A percentile compares a stretch with the other conserved stretches of the same genome.
These are phyloP conservation scores for Mesocricetus auratus DNA, from an alignment of 2,113 vertebrate genomes.

Conservation along the genomic window DNA sequence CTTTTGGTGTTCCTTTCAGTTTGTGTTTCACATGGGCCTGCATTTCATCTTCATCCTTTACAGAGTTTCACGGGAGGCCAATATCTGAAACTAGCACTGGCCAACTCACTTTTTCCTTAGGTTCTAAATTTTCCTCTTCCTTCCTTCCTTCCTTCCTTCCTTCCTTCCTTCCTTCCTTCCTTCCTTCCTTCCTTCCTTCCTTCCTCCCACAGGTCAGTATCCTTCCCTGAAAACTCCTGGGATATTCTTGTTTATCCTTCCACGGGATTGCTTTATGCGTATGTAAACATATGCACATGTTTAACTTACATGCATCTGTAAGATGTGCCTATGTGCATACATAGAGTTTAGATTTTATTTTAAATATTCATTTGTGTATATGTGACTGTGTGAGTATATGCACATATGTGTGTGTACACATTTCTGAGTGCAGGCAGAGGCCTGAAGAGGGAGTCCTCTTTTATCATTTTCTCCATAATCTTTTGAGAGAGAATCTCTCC, in stretches of 20 bases:
- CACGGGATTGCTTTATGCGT: slow-evolving; percentile 48
- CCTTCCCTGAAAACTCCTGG: neutral
- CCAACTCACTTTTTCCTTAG: neutral
- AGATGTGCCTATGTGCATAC: neutral
- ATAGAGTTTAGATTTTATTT: neutral
- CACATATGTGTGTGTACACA: neutral
- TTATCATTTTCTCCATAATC: neutral
- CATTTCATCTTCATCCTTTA: slow-evolving; percentile 23
- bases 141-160: neutral
- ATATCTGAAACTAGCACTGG: slow-evolving; percentile 22
- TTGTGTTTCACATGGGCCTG: neutral
- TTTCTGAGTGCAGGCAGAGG: neutral
- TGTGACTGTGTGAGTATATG: neutral
- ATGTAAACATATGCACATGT: neutral
- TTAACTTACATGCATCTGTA: neutral
- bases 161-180: too few species aligned
- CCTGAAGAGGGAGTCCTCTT: neutral
- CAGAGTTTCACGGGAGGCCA: neutral
- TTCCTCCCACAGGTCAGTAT: neutral
- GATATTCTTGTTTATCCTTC: slow-evolving; percentile 60
- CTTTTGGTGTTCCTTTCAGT: slow-evolving; percentile 10
- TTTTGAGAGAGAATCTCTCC: neutral
- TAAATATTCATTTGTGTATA: neutral
- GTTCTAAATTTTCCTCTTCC: neutral
- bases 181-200: neutral